phyloP scores from a whole-genome alignment of 2,113 vertebrate species.

The Carollia perspicillata region DNA sequence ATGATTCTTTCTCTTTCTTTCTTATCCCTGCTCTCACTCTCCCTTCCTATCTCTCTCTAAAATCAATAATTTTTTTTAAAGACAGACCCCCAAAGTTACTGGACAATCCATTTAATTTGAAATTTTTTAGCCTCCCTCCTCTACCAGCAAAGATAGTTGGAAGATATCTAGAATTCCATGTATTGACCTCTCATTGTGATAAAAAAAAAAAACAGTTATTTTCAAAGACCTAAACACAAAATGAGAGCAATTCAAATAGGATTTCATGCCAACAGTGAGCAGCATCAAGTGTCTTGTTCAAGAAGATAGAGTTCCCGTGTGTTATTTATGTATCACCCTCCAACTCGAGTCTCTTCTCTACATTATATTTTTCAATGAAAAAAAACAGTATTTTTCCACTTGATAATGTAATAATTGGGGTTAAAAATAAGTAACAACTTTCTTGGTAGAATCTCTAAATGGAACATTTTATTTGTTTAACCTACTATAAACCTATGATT shows the following conservation, averaged over 20 bases:
- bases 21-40: too few relatives aligned
- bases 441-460: background rate
- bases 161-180: background rate
- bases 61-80: background rate
- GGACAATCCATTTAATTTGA: background rate
- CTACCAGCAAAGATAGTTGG: background rate
- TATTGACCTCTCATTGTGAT: background rate
- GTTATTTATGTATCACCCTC: background rate
- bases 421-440: conserved; percentile 29
- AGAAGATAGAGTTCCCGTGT: background rate
- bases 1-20: too few relatives aligned
- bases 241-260: background rate
- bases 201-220: background rate
- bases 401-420: background rate
- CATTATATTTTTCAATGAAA: background rate
- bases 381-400: conserved; percentile 13
- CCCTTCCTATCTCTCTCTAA: too few relatives aligned
- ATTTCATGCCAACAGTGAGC: background rate
- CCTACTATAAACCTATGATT: background rate
- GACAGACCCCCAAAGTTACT: background rate
- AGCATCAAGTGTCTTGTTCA: background rate
- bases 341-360: background rate
- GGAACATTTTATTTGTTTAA: background rate
- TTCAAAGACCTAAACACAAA: conserved; percentile 7
- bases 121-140: background rate